These are phyloP conservation scores for Hyaena hyaena DNA, from an alignment of 2,113 vertebrate genomes.

Conservation along the genomic window DNA sequence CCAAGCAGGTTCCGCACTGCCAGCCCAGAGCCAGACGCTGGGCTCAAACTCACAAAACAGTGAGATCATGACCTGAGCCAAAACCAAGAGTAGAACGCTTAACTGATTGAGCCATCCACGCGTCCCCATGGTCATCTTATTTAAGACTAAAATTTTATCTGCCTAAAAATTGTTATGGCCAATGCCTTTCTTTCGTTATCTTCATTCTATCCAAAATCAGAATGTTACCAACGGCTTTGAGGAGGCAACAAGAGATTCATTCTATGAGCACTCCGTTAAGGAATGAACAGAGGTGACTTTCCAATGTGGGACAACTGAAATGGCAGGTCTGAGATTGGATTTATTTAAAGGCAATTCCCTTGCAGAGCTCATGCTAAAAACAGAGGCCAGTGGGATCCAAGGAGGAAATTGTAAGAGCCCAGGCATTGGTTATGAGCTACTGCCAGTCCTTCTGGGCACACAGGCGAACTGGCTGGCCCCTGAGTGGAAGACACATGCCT, in stretches of 20 bases:
- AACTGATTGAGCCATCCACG: too few relatives aligned
- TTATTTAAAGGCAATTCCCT: background rate
- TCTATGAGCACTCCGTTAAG: background rate
- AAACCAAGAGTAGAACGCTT: too few relatives aligned
- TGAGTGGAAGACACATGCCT: background rate
- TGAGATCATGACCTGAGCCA: too few relatives aligned
- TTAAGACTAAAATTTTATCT: conserved; percentile 20
- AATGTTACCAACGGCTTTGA: background rate
- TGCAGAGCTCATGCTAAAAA: background rate
- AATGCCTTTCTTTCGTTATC: conserved; percentile 15
- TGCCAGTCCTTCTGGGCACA: too few relatives aligned
- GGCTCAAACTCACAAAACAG: too few relatives aligned
- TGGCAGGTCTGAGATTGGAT: background rate
- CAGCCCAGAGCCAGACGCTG: too few relatives aligned
- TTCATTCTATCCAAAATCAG: conserved; percentile 1
- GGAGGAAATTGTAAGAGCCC: background rate
- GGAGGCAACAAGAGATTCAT: background rate
- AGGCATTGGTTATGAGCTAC: background rate
- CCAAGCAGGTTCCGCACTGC: too few relatives aligned
- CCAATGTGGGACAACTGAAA: background rate
- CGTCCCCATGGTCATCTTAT: background rate
- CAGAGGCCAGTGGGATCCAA: background rate
- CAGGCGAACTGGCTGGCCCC: background rate
- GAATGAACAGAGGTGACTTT: background rate
- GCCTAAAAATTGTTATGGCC: background rate